phyloP scores from a whole-genome alignment of 2,113 vertebrate species.

The Dipodomys ordii region DNA sequence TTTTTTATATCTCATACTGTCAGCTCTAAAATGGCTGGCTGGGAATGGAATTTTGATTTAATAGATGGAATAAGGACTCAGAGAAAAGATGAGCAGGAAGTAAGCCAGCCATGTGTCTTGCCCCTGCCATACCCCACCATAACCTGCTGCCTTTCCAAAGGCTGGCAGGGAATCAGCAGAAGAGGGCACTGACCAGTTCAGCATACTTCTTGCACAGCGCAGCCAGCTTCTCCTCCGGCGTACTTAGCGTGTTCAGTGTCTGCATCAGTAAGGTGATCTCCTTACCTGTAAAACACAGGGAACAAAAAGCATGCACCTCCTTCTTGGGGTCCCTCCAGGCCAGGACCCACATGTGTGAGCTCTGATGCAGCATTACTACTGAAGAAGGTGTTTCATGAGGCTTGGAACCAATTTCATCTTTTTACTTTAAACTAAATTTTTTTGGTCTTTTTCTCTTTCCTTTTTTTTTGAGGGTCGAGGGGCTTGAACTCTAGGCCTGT shows the following conservation, averaged over 20 bases:
- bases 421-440: background rate
- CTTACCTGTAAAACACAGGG: constrained; percentile 89
- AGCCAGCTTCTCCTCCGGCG: constrained; percentile 96
- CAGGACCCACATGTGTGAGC: background rate
- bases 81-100: background rate
- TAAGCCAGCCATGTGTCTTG: background rate
- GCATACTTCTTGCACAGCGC: constrained; percentile 99
- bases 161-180: background rate
- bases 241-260: constrained; percentile 98
- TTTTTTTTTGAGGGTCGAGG: background rate
- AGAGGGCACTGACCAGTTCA: constrained; percentile 93
- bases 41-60: background rate
- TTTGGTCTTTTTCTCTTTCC: too few species aligned
- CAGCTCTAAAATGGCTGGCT: background rate
- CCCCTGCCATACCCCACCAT: background rate
- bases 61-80: background rate
- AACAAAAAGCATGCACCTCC: background rate
- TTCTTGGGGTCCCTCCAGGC: background rate
- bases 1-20: background rate
- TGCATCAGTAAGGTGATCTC: constrained; percentile 99
- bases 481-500: too few species aligned
- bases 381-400: too few species aligned
- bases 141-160: background rate
- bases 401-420: too few species aligned
- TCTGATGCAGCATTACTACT: background rate